Conservation (phyloP, 1,140 invertebrate genomes). For the Cheumatopsyche charites region DNA sequence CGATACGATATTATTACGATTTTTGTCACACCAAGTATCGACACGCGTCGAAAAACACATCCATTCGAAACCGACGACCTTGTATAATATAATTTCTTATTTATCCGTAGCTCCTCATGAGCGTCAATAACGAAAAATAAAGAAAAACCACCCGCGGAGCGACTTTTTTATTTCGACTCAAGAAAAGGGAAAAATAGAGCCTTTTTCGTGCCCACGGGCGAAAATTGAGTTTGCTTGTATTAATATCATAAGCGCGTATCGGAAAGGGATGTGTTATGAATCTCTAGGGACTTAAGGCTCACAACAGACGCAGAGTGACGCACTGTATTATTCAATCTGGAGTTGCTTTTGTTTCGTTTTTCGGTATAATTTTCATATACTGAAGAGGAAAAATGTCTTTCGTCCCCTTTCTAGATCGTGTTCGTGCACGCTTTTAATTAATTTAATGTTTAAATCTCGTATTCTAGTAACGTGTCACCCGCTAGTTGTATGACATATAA, state of each 20-base stretch:
- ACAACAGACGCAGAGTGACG: neutral
- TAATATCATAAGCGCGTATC: slow-evolving; percentile 16
- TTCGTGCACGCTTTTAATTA: slow-evolving; percentile 1
- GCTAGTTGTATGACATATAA: slow-evolving; percentile 21
- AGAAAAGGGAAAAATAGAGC: neutral
- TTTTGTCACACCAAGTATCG: too few relatives aligned
- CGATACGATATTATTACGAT: too few relatives aligned
- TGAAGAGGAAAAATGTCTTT: neutral
- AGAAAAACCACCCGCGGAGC: neutral
- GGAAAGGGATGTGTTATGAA: slow-evolving; percentile 22
- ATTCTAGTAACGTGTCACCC: neutral
- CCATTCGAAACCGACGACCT: neutral
- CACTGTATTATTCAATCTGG: neutral
- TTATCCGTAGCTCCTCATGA: neutral
- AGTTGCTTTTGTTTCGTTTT: neutral
- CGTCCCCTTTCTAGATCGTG: neutral
- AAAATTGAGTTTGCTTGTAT: slow-evolving; percentile 28
- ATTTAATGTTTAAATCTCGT: slow-evolving; percentile 9
- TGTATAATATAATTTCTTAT: neutral
- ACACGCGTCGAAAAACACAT: neutral
- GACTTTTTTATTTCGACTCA: too few relatives aligned
- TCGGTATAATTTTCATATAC: neutral
- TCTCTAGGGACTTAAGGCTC: slow-evolving; percentile 1
- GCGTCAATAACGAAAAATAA: neutral
- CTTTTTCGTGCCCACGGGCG: neutral